Conservation (phyloP, 2,888 invertebrate genomes). For the Heliconius erato region DNA sequence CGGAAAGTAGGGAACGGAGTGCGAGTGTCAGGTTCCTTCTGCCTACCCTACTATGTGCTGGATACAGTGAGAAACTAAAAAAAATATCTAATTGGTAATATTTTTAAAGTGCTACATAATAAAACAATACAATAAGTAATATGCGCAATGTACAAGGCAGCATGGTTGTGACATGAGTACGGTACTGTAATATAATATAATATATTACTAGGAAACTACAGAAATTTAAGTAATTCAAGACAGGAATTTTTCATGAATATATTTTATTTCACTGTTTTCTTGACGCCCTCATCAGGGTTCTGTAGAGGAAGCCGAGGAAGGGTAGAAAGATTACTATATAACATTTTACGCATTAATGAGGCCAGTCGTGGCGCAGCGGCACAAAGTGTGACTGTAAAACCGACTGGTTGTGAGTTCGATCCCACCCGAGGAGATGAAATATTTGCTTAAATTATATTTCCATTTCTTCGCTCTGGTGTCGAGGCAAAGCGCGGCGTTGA, state of each 20-base stretch:
- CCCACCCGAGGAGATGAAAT: too few species aligned
- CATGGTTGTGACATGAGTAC: neutral
- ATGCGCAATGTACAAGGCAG: neutral
- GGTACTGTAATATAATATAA: neutral
- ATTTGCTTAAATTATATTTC: too few species aligned
- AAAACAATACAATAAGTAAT: neutral
- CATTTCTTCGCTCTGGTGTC: too few species aligned
- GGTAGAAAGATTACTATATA: neutral
- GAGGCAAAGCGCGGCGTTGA: too few species aligned
- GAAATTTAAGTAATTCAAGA: slow-evolving; percentile 45
- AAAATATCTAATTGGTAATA: neutral
- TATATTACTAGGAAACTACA: slow-evolving; percentile 21
- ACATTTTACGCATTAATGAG: neutral
- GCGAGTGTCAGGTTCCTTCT: too few species aligned
- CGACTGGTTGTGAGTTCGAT: too few species aligned
- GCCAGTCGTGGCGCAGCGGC: too few species aligned
- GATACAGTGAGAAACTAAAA: too few species aligned
- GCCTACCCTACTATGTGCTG: too few species aligned
- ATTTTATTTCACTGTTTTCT: slow-evolving; percentile 69
- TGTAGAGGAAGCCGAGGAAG: neutral
- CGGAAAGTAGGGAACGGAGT: too few species aligned
- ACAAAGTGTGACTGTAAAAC: too few species aligned
- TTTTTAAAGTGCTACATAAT: neutral
- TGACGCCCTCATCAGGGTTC: slow-evolving; percentile 49
- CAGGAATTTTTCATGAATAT: slow-evolving; percentile 40